A percentile compares a stretch with the other conserved stretches of the same genome.
Evolutionary conservation across 2,888 invertebrate genomes (phyloP).

Genomic region (Temnothorax rugatulus): DNA sequence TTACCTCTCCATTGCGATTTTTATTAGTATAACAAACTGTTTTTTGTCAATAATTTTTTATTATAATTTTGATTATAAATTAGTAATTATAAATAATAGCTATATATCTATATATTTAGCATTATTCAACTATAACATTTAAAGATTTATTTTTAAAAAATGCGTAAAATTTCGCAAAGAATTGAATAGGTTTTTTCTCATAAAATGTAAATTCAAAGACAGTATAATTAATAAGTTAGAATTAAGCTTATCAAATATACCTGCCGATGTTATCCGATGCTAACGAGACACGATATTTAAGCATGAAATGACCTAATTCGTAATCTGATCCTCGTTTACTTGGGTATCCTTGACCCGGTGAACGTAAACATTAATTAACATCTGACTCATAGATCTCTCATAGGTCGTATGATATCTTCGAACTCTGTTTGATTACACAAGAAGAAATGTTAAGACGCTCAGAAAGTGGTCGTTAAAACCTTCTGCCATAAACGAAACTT

Average conservation of each 20-base stretch:
- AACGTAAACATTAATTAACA: slow-evolving; percentile 37
- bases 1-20: neutral
- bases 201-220: neutral
- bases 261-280: too few species aligned
- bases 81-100: too few species aligned
- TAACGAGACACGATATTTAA: slow-evolving; percentile 7
- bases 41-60: neutral
- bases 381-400: neutral
- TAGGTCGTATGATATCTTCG: neutral
- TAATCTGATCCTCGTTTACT: neutral
- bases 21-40: neutral
- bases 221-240: neutral
- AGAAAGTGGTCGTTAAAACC: slow-evolving; percentile 1
- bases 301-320: neutral
- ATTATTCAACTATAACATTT: neutral
- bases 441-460: neutral
- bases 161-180: neutral
- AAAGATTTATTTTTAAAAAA: slow-evolving; percentile 1
- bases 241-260: neutral
- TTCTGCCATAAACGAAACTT: slow-evolving; percentile 4
- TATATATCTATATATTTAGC: neutral
- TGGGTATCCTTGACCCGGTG: slow-evolving; percentile 7
- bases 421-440: slow-evolving; percentile 11
- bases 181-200: neutral
- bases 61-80: neutral